Conservation (phyloP, 2,113 vertebrate genomes). For the Crotophaga sulcirostris region DNA sequence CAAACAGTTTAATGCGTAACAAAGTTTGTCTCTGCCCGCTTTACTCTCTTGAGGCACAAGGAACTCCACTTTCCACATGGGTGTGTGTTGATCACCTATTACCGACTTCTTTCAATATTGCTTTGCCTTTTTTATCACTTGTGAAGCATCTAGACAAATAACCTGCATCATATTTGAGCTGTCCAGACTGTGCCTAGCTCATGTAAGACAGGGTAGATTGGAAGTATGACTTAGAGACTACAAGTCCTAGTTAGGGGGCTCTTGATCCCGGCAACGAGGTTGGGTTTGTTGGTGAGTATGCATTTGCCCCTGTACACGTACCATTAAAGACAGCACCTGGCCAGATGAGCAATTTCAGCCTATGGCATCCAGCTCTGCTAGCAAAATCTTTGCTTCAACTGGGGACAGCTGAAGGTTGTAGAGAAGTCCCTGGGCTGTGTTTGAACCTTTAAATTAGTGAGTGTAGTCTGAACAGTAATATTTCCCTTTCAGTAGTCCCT, state of each 20-base stretch:
- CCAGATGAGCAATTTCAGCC: not conserved
- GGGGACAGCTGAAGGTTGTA: not conserved
- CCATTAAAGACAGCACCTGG: not conserved
- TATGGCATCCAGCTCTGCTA: not conserved
- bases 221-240: not conserved
- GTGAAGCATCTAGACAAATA: not conserved
- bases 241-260: not conserved
- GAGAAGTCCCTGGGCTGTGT: not conserved
- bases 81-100: not conserved
- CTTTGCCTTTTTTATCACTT: not conserved
- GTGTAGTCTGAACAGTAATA: not conserved
- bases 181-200: not conserved
- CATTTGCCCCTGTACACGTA: not conserved
- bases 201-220: not conserved
- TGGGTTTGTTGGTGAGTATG: not conserved
- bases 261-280: not conserved
- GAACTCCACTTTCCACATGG: not conserved
- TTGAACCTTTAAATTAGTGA: not conserved
- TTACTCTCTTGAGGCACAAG: not conserved
- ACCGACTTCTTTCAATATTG: not conserved
- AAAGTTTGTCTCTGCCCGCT: not conserved
- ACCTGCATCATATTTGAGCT: not conserved
- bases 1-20: not conserved
- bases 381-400: not conserved
- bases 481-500: not conserved